These are phyloP conservation scores for Drosophila pseudoobscura DNA, from an alignment of 1,140 invertebrate species.

Conservation along the genomic window DNA sequence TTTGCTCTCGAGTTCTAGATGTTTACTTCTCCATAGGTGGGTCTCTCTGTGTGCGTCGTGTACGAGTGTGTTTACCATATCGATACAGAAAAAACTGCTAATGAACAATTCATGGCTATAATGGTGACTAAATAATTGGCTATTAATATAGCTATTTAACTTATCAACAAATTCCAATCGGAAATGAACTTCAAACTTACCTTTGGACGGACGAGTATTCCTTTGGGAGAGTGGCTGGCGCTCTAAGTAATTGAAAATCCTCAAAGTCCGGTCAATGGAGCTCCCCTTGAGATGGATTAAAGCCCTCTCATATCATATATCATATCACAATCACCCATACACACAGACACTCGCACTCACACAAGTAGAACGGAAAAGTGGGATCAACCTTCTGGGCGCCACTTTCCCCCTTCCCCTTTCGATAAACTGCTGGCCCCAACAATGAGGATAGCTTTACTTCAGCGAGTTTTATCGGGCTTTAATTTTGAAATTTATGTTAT, in stretches of 20 bases:
- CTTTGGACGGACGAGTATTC: constrained; percentile 17
- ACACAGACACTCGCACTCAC: constrained; percentile 11
- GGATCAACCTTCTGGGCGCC: constrained; percentile 18
- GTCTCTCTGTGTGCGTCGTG: constrained; percentile 3
- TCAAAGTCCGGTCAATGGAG: constrained; percentile 41
- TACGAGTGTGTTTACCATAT: constrained; percentile 36
- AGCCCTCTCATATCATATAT: constrained; percentile 34
- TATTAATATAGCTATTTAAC: constrained; percentile 45
- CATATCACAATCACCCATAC: constrained; percentile 26
- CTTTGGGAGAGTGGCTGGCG: constrained; percentile 3
- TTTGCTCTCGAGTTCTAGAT: background rate
- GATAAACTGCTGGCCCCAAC: background rate
- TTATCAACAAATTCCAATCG: constrained; percentile 38
- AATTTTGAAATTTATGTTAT: constrained; percentile 19
- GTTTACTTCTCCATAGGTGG: constrained; percentile 13
- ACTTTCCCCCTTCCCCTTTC: constrained; percentile 1
- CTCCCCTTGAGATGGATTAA: constrained; percentile 25
- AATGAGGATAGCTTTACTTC: constrained; percentile 1
- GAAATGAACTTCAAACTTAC: constrained; percentile 35
- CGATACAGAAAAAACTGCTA: constrained; percentile 29
- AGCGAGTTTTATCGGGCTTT: background rate
- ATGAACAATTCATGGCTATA: constrained; percentile 32
- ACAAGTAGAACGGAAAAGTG: constrained; percentile 20
- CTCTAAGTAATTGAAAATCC: constrained; percentile 46
- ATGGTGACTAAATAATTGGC: constrained; percentile 56